phyloP scores from a whole-genome alignment of 2,888 invertebrate genomes.

The Sturmia bella region DNA sequence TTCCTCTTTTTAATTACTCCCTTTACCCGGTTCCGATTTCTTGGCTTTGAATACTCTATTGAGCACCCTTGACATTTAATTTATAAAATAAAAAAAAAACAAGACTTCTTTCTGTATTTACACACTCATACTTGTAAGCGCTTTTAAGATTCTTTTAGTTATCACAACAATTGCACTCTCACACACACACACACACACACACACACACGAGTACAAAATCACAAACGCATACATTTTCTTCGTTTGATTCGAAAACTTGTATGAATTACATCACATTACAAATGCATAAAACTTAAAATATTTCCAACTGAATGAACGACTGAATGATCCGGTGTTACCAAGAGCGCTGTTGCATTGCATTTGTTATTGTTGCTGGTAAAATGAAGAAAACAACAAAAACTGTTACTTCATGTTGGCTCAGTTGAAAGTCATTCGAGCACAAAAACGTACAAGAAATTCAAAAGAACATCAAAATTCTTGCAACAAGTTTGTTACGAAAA shows the following conservation, averaged over 20 bases:
- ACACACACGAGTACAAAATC: too few species aligned
- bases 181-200: background rate
- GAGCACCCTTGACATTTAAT: background rate
- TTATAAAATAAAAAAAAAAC: background rate
- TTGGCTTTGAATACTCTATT: too few species aligned
- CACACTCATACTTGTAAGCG: background rate
- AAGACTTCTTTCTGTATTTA: background rate
- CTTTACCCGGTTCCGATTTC: too few species aligned
- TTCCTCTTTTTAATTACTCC: too few species aligned
- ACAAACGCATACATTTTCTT: constrained; percentile 12
- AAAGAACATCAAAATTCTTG: constrained; percentile 39
- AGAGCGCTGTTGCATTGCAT: constrained; percentile 32
- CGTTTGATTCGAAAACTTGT: constrained; percentile 12
- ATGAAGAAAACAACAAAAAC: background rate
- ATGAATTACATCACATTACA: constrained; percentile 26
- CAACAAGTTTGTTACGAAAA: constrained; percentile 33
- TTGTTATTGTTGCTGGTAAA: background rate
- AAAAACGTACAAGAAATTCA: constrained; percentile 23
- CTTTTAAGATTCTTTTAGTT: constrained; percentile 24
- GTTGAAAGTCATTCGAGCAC: constrained; percentile 13
- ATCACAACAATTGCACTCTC: constrained; percentile 23
- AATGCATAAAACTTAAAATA: background rate
- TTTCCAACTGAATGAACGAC: constrained; percentile 5
- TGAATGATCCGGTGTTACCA: constrained; percentile 10
- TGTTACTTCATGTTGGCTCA: constrained; percentile 33